Evolutionary conservation across 2,113 vertebrate genomes (phyloP), one percentile per base, ranked within the genome.

Genomic region (Eulacestoma nigropectus): DNA sequence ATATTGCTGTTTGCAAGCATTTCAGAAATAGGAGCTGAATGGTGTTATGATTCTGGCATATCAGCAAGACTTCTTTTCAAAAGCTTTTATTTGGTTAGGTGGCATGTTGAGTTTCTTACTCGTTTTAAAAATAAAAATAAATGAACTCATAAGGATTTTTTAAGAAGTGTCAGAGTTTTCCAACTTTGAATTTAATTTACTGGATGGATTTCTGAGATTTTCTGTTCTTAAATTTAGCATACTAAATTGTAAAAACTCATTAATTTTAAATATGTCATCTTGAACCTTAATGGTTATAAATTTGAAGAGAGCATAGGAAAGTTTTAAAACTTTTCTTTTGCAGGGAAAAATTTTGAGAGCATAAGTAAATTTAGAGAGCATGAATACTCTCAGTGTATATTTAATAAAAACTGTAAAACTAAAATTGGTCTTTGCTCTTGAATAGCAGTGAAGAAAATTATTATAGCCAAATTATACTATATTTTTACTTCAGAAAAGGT

Each of bases 21-120:
- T 81, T 86, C 72, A 32, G 27, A 89, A 90, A 93, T 76, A 47
- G 52, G 73, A 95, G 44, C 64, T 93, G 92, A 95, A n/a, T 57
- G 76, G 59, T 86, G 10, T 50, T 94, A 59, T 4, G 8, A 63
- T 84, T 92, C 47, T 78, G 47, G 35, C 47, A 7, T 55, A 89
- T 86, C 64, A 86, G 79, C 79, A 93, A 89, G 63, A 84, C 55
- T 92, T 70, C 29, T 78, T 89, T 80, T 76, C 67, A n/a, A 35
- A 86, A 80, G 55, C 3, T 26, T 77, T 92, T 83, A 69, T 76
- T 91, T 85, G 29, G 5, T 53, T 92, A 42, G 14, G 59, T 95
- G 46, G 4, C 49, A 57, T 57, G 41, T 83, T 62, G n/a, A 83
- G 10, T 84, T 81, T 87, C 6, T 2, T 55, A 44, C 27, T 90